Conservation (phyloP, 2,113 vertebrate species). For the Festucalex cinctus region DNA sequence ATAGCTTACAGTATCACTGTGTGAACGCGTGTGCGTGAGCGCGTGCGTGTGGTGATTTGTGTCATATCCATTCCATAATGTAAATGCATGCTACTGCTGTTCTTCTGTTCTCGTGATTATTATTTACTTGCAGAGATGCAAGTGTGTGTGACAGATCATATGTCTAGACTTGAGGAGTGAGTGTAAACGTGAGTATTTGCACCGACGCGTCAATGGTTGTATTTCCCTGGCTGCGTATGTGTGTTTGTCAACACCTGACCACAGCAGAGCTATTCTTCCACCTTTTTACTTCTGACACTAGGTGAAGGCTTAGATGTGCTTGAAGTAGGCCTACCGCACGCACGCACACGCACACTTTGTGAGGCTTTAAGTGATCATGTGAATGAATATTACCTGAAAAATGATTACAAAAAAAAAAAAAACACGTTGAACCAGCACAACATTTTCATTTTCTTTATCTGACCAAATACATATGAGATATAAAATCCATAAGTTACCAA, state of each 20-base stretch:
- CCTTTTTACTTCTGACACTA: conserved; percentile 46
- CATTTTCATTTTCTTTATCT: no score
- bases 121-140: conserved; percentile 41
- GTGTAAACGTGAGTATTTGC: conserved; percentile 31
- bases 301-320: conserved; percentile 58
- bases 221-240: conserved; percentile 23
- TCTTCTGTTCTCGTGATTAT: conserved; percentile 44
- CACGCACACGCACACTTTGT: conserved; percentile 10
- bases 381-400: conserved; percentile 49
- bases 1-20: conserved; percentile 77
- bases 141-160: conserved; percentile 29
- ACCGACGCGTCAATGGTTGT: conserved; percentile 16
- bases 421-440: no score
- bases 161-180: conserved; percentile 25
- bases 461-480: no score
- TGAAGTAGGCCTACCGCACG: conserved; percentile 59
- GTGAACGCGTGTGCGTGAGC: conserved; percentile 31
- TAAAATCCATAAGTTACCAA: no score
- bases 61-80: conserved; percentile 55
- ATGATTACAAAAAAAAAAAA: not conserved
- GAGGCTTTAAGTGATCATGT: conserved; percentile 20
- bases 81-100: conserved; percentile 60
- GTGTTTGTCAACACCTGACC: conserved; percentile 44
- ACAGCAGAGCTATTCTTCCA: conserved; percentile 56
- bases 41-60: conserved; percentile 37